A percentile compares a stretch with the other conserved stretches of the same genome.
These are phyloP conservation scores for Ibidorhyncha struthersii DNA, from an alignment of 2,113 vertebrate species.

Conservation along the genomic window DNA sequence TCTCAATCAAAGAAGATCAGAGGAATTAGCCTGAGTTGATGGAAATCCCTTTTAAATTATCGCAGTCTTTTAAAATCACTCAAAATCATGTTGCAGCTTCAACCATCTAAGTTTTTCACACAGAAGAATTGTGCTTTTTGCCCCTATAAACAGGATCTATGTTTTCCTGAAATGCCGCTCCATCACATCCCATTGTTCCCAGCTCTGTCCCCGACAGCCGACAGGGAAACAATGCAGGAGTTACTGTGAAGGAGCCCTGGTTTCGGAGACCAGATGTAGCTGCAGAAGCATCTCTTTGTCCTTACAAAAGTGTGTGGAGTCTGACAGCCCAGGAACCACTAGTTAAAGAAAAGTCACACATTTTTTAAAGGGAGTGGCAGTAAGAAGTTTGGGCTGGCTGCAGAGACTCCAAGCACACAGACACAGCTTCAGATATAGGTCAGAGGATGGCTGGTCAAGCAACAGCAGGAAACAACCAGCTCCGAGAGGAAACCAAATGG, in stretches of 20 bases:
- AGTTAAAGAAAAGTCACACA: not conserved
- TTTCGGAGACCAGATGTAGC: not conserved
- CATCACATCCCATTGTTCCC: not conserved
- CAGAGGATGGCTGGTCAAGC: not conserved
- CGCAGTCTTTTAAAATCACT: not conserved
- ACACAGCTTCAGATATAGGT: not conserved
- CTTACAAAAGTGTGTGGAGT: not conserved
- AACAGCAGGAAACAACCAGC: not conserved
- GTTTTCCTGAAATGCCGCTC: not conserved
- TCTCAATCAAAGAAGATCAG: not conserved
- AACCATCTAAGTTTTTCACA: not conserved
- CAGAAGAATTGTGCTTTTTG: not conserved
- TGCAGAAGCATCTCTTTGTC: not conserved
- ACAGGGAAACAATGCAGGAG: not conserved
- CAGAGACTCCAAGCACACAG: not conserved
- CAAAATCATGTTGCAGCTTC: not conserved
- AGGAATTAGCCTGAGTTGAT: not conserved
- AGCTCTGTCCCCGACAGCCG: not conserved
- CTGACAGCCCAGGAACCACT: not conserved
- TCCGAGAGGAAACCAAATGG: not conserved
- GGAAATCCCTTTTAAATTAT: not conserved
- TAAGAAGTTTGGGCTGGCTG: not conserved
- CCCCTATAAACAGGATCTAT: not conserved
- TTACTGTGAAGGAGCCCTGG: not conserved
- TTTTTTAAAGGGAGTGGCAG: not conserved